Evolutionary conservation across 2,888 invertebrate species (phyloP), one percentile per base, ranked within the genome.

Genomic region (Tribolium freemani): DNA sequence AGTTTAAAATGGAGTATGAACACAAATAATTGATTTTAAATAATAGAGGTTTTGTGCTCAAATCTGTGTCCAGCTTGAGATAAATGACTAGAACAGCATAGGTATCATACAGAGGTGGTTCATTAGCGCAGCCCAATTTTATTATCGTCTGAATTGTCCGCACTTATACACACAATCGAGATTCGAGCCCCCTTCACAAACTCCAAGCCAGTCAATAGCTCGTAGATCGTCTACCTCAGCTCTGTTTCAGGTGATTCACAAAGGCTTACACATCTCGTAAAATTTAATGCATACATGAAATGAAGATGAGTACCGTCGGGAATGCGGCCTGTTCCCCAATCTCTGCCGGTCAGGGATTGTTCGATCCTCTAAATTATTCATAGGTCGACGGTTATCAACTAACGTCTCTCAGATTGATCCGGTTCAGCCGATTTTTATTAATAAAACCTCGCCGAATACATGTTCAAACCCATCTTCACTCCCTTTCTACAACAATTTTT

Each of bases 201-300:
- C 54, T 72, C 63, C 63, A 46, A 64, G 66, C 54, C 51, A 61
- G 60, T 63, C 69, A 51, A 63, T 61, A 60, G 30, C 26, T 21
- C 10, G 63, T 54, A 51, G 21, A 53, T 61, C 60, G 56, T 46
- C 26, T 58, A 56, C 50, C 44, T 44, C 60, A 53, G 60, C 21
- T 30, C 51, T 44, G 44, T 53, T 50, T 31, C 69, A 69, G 69
- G 72, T 69, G 69, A 66, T 60, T 73, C 58, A 60, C 66, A 64
- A 69, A 60, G 20, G 60, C 48, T 66, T 30, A 46, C 57, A 73
- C 38, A 73, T 61, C 70, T 71, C 71, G 73, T 73, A 71, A 73
- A 73, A 73, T 71, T 74, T 67, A 75, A 73, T 75, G 73, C 76
- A 69, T 74, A 75, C 73, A 75, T 75, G 72, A 76, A 75, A 76